A percentile compares a stretch with the other conserved stretches of the same genome.
Conservation (phyloP, 2,797 vertebrate species). For the Falco novaeseelandiae region DNA sequence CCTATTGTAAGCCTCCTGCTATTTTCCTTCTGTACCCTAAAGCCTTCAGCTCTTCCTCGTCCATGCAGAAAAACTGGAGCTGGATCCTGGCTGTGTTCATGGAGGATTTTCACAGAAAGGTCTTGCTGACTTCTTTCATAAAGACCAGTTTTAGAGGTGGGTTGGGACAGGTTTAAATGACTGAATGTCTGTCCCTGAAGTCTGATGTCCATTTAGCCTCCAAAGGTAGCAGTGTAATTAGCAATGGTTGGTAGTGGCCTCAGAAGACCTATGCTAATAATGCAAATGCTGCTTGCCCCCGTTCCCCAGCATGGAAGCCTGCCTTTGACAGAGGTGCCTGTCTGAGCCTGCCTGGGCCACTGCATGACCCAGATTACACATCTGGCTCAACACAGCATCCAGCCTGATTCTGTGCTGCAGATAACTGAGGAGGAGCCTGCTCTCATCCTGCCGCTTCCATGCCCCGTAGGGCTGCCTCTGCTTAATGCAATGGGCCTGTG, state of each 20-base stretch:
- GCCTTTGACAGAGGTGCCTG: background rate
- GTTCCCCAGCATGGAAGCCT: background rate
- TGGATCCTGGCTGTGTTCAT: background rate
- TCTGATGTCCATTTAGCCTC: background rate
- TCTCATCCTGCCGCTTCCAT: background rate
- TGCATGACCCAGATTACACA: accelerated
- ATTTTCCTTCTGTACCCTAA: background rate
- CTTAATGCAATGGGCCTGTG: background rate
- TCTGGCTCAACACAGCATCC: background rate
- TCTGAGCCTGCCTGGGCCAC: accelerated
- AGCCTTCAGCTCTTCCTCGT: background rate
- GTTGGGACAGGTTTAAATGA: background rate
- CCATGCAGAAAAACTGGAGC: background rate
- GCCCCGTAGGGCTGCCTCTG: background rate
- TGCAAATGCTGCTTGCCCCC: background rate
- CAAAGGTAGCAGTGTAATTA: background rate
- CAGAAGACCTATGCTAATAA: background rate
- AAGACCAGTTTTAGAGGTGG: background rate
- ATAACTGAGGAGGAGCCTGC: background rate
- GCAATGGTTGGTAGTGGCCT: background rate
- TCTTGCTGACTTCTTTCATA: background rate
- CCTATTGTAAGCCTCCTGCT: background rate
- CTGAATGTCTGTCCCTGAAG: background rate
- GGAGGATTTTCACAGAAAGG: background rate
- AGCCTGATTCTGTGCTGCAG: background rate